These are phyloP conservation scores for Sussaba pulchella DNA, from an alignment of 2,888 invertebrate genomes.

Conservation along the genomic window DNA sequence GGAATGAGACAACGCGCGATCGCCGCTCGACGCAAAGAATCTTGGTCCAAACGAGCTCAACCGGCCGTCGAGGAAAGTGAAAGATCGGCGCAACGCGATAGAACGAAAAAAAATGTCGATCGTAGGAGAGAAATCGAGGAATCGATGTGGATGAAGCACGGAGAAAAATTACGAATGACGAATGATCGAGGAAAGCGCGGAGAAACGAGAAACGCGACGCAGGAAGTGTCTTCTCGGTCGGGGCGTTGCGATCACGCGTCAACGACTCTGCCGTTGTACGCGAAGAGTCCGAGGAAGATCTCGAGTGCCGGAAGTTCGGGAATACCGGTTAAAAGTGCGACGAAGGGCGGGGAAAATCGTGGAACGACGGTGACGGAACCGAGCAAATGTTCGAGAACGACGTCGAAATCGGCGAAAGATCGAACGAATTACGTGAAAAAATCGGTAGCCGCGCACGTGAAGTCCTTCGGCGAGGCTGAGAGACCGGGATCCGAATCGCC, in stretches of 20 bases:
- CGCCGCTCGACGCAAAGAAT: constrained; percentile 7
- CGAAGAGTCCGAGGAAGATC: constrained; percentile 75
- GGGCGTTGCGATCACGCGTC: constrained; percentile 63
- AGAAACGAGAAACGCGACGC: constrained; percentile 42
- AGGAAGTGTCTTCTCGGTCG: constrained; percentile 47
- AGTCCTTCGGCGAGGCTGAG: constrained; percentile 73
- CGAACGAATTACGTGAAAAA: constrained; percentile 75
- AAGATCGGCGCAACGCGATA: constrained; percentile 34
- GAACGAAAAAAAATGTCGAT: constrained; percentile 25
- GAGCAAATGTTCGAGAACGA: constrained; percentile 41
- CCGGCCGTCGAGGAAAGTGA: constrained; percentile 40
- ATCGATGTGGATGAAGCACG: constrained; percentile 34
- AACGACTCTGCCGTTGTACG: constrained; percentile 78
- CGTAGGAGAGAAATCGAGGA: not conserved
- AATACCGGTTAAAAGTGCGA: constrained; percentile 72
- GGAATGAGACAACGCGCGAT: constrained; percentile 11
- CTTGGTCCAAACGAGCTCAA: constrained; percentile 9
- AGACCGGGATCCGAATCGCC: constrained; percentile 72
- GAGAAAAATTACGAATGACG: constrained; percentile 46
- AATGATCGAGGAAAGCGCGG: constrained; percentile 50
- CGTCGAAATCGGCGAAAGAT: constrained; percentile 74
- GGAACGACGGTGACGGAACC: constrained; percentile 43
- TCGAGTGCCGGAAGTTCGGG: constrained; percentile 67
- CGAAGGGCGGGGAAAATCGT: constrained; percentile 56
- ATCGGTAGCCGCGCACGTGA: constrained; percentile 69